phyloP scores from a whole-genome alignment of 2,797 vertebrate species.

The Enteromius mattozi region DNA sequence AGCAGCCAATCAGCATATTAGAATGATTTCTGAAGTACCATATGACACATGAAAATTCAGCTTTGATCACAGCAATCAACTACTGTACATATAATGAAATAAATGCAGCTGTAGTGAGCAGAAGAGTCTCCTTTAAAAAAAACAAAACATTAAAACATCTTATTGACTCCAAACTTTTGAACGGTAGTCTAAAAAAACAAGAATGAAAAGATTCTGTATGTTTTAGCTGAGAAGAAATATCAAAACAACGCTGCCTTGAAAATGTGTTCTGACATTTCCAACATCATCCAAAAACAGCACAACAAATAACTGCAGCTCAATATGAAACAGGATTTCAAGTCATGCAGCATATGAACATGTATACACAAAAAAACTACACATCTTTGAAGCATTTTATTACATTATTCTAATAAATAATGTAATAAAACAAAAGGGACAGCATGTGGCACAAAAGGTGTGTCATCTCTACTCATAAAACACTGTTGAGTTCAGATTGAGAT shows the following conservation, averaged over 20 bases:
- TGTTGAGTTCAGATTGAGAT: background rate
- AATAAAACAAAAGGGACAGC: background rate
- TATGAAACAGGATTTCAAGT: background rate
- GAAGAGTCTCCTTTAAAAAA: background rate
- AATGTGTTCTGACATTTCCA: background rate
- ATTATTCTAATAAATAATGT: background rate
- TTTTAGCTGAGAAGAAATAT: background rate
- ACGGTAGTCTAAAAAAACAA: background rate
- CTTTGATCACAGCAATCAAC: background rate
- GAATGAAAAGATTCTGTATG: background rate
- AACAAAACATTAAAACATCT: no score
- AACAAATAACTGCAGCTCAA: background rate
- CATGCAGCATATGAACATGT: background rate
- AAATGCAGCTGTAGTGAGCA: background rate
- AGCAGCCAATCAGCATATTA: background rate
- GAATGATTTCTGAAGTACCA: background rate
- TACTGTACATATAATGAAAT: background rate
- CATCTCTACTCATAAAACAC: conserved; percentile 1
- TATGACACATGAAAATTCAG: background rate
- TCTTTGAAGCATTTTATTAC: background rate
- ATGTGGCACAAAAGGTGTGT: background rate
- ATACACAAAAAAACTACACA: background rate
- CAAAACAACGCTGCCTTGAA: background rate
- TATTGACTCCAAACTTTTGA: background rate
- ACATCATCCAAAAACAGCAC: background rate